Conservation (phyloP, 2,888 invertebrate species). For the Autographa pulchrina region DNA sequence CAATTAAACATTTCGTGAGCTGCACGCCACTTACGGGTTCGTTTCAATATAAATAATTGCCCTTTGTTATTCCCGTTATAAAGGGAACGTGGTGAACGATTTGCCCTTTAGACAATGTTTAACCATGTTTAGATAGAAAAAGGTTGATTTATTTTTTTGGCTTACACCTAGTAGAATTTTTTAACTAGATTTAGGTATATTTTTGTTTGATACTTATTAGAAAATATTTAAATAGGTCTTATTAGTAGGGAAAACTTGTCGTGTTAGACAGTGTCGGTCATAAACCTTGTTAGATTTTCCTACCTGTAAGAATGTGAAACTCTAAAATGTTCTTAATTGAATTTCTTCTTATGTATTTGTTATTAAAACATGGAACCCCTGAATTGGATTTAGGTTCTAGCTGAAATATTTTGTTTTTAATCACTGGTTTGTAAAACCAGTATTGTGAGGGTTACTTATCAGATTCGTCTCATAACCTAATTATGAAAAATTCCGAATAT, state of each 20-base stretch:
- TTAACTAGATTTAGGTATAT: not conserved
- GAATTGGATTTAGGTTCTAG: no score
- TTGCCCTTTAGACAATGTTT: slow-evolving; percentile 18
- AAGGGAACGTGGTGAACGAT: slow-evolving; percentile 61
- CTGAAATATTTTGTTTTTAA: no score
- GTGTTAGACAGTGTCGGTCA: not conserved
- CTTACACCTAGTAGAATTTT: no score
- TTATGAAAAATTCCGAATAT: no score
- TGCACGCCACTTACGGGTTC: slow-evolving; percentile 85
- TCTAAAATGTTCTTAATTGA: no score
- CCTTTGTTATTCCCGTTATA: slow-evolving; percentile 82
- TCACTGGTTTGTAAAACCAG: no score
- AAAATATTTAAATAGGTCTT: not conserved
- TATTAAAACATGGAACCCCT: no score
- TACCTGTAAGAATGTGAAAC: no score
- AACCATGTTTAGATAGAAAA: not conserved
- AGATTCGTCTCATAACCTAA: no score
- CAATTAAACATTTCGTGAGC: slow-evolving; percentile 86
- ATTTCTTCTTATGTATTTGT: no score
- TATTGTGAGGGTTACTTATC: no score
- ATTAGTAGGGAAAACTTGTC: not conserved
- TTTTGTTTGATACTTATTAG: not conserved
- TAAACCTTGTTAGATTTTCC: not conserved
- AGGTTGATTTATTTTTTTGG: not conserved
- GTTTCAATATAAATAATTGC: slow-evolving; percentile 84